phyloP scores from a whole-genome alignment of 2,888 invertebrate species.

The Ennomos quercinarius region DNA sequence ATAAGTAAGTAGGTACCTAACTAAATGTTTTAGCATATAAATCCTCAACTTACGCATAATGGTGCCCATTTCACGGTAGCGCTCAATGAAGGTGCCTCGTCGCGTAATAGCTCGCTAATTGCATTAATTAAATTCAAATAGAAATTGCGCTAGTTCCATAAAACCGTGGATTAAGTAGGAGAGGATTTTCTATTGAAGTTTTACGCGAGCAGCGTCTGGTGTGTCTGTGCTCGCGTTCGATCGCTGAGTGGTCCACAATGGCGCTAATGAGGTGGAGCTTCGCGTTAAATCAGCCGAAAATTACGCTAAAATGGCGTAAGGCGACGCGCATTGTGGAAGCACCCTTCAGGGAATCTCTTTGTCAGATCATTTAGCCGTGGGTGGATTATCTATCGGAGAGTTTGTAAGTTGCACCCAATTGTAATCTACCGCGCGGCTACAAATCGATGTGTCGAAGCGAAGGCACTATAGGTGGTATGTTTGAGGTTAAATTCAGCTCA shows the following conservation, averaged over 20 bases:
- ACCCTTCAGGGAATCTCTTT: conserved; percentile 31
- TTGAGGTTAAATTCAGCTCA: too few species aligned
- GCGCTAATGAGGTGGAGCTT: conserved; percentile 45
- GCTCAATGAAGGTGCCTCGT: conserved; percentile 13
- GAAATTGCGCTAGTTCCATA: conserved; percentile 28
- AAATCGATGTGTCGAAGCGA: background rate
- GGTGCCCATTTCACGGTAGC: conserved; percentile 13
- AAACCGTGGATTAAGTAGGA: conserved; percentile 32
- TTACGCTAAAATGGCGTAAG: conserved; percentile 45
- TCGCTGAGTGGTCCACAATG: conserved; percentile 41
- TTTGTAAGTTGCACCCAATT: background rate
- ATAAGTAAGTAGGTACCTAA: background rate
- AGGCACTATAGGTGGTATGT: too few species aligned
- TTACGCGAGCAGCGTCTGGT: conserved; percentile 28
- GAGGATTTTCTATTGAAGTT: conserved; percentile 38
- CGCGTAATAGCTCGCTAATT: conserved; percentile 26
- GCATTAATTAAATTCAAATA: conserved; percentile 26
- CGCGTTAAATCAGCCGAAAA: conserved; percentile 46
- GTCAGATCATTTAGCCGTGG: conserved; percentile 33
- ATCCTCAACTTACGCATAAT: conserved; percentile 11
- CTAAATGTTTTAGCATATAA: conserved; percentile 11
- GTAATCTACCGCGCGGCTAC: too few species aligned
- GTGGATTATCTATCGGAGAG: conserved; percentile 20
- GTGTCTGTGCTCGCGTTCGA: conserved; percentile 24
- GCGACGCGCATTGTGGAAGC: conserved; percentile 42